phyloP scores from a whole-genome alignment of 1,140 invertebrate genomes.

The Temnothorax longispinosus region DNA sequence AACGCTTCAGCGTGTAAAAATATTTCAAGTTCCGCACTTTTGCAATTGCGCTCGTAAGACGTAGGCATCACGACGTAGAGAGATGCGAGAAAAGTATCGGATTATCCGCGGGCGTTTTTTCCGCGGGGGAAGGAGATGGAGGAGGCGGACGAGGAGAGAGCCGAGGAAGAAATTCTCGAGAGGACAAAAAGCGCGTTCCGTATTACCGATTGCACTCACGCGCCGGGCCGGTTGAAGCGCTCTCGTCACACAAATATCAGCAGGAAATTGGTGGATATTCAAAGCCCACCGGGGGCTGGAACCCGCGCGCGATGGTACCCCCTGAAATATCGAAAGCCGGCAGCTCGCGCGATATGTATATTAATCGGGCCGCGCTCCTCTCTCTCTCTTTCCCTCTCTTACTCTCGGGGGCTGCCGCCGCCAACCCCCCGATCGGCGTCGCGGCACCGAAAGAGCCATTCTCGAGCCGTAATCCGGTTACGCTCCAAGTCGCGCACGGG shows the following conservation, averaged over 20 bases:
- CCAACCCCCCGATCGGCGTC: slow-evolving; percentile 63
- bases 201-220: slow-evolving; percentile 83
- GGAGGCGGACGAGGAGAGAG: neutral
- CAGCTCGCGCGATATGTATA: slow-evolving; percentile 80
- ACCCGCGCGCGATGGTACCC: slow-evolving; percentile 66
- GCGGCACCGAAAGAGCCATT: slow-evolving; percentile 78
- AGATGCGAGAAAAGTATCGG: slow-evolving; percentile 1
- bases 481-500: slow-evolving; percentile 72
- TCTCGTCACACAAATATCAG: slow-evolving; percentile 79
- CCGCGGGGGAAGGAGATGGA: neutral
- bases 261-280: slow-evolving; percentile 84
- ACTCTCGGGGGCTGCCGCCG: slow-evolving; percentile 52
- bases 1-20: neutral
- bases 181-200: slow-evolving; percentile 55
- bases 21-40: neutral
- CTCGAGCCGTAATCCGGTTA: slow-evolving; percentile 78
- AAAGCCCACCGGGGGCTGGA: slow-evolving; percentile 78
- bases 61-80: neutral
- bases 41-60: neutral
- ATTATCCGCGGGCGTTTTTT: slow-evolving; percentile 45
- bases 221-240: slow-evolving; percentile 76
- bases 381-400: slow-evolving; percentile 55
- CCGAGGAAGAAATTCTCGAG: slow-evolving; percentile 41
- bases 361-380: slow-evolving; percentile 73
- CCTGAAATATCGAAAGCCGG: slow-evolving; percentile 71